phyloP scores from a whole-genome alignment of 2,113 vertebrate species.

The Malurus cyaneus region DNA sequence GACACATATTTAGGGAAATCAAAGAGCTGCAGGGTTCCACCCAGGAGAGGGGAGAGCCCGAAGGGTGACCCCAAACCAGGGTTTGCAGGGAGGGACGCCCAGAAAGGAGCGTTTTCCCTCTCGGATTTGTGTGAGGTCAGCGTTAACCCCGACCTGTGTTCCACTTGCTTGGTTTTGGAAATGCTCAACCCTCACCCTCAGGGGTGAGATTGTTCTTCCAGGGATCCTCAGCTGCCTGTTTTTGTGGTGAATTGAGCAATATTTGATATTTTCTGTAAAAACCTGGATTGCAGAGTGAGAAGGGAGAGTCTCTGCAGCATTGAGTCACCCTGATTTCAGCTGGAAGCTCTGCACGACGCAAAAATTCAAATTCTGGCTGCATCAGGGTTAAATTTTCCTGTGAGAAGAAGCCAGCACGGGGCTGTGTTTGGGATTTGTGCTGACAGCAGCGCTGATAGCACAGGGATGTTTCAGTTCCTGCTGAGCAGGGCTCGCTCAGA shows the following conservation, averaged over 20 bases:
- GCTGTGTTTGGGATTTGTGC: not conserved
- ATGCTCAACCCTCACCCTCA: not conserved
- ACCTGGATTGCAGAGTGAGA: not conserved
- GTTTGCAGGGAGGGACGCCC: not conserved
- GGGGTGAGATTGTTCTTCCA: not conserved
- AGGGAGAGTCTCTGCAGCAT: fast-evolving
- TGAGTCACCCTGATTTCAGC: not conserved
- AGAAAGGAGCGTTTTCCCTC: not conserved
- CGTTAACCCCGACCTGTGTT: not conserved
- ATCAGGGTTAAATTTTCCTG: not conserved
- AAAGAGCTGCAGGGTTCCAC: constrained; percentile 19
- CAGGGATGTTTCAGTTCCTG: not conserved
- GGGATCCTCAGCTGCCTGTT: not conserved
- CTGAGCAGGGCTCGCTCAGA: not conserved
- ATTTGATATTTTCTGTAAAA: not conserved
- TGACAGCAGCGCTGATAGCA: not conserved
- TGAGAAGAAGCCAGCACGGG: not conserved
- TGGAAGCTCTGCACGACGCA: not conserved
- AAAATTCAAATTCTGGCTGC: not conserved
- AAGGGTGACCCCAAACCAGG: not conserved
- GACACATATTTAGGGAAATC: not conserved
- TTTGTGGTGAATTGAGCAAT: not conserved
- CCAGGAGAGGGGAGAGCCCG: not conserved
- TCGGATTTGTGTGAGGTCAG: not conserved
- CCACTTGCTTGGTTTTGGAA: not conserved